Conservation (phyloP, 2,113 vertebrate genomes). For the Boulengeromyrus knoepffleri region DNA sequence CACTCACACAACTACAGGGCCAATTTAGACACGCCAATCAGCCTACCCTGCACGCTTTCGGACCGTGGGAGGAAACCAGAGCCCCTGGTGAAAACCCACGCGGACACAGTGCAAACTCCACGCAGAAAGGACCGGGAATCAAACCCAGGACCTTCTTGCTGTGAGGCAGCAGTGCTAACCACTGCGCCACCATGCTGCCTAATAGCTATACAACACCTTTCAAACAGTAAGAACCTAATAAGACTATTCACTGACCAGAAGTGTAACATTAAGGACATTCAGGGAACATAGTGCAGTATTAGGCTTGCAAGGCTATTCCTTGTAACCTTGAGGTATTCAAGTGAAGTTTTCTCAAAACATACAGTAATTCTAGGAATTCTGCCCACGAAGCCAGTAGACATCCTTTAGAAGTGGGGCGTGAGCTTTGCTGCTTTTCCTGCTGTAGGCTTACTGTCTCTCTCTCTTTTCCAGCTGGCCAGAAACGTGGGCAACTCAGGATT, state of each 20-base stretch:
- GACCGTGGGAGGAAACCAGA: too few species aligned
- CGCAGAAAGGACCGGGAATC: too few species aligned
- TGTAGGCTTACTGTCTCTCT: neutral
- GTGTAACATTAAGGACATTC: neutral
- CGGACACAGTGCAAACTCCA: too few species aligned
- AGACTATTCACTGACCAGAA: neutral
- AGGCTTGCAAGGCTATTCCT: neutral
- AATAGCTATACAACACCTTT: neutral
- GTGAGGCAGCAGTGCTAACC: too few species aligned
- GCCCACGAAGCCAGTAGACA: neutral
- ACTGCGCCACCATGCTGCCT: too few species aligned
- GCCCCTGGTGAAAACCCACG: too few species aligned
- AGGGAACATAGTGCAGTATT: neutral
- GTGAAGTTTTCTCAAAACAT: neutral
- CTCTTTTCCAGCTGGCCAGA: constrained; percentile 48
- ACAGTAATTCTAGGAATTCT: neutral
- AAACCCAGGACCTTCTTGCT: too few species aligned
- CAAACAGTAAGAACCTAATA: neutral
- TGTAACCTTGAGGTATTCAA: neutral
- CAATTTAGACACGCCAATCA: too few species aligned
- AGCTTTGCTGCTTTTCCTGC: neutral
- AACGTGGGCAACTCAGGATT: constrained; percentile 60
- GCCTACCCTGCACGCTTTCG: too few species aligned
- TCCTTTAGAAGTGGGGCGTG: neutral
- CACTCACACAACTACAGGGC: too few species aligned